phyloP scores from a whole-genome alignment of 2,888 invertebrate species.

The Tanytarsus gracilentus region DNA sequence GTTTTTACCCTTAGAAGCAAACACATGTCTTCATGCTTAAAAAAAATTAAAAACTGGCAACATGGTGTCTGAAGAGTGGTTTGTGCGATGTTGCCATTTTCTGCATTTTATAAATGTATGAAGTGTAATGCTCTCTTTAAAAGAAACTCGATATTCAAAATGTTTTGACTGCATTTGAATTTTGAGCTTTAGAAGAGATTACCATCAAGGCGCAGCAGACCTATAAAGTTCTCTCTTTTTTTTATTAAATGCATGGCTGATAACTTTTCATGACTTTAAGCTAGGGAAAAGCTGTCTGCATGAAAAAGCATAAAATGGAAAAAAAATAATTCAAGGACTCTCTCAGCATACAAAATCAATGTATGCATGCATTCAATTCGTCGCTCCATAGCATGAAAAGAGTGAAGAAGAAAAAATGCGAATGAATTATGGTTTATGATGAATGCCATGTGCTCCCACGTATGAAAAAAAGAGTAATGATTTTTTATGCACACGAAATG shows the following conservation, averaged over 20 bases:
- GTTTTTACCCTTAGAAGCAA: not conserved
- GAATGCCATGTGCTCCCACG: conserved; percentile 26
- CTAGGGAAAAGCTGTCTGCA: too few relatives aligned
- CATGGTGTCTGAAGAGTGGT: conserved; percentile 17
- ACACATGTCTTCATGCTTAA: not conserved
- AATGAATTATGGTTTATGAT: conserved; percentile 27
- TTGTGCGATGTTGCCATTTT: conserved; percentile 18
- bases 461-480: conserved; percentile 12
- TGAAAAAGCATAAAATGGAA: too few relatives aligned
- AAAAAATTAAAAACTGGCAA: conserved; percentile 27
- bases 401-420: not conserved
- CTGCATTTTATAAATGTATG: not conserved
- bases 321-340: too few relatives aligned
- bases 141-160: not conserved
- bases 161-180: not conserved
- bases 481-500: too few relatives aligned
- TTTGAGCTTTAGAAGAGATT: not conserved
- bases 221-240: too few relatives aligned
- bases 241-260: too few relatives aligned
- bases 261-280: too few relatives aligned
- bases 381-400: not conserved
- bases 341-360: too few relatives aligned
- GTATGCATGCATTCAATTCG: not conserved
- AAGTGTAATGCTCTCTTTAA: not conserved
- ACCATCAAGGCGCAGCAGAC: too few relatives aligned